phyloP scores from a whole-genome alignment of 1,140 invertebrate species.

The Stegodyphus mimosarum region DNA sequence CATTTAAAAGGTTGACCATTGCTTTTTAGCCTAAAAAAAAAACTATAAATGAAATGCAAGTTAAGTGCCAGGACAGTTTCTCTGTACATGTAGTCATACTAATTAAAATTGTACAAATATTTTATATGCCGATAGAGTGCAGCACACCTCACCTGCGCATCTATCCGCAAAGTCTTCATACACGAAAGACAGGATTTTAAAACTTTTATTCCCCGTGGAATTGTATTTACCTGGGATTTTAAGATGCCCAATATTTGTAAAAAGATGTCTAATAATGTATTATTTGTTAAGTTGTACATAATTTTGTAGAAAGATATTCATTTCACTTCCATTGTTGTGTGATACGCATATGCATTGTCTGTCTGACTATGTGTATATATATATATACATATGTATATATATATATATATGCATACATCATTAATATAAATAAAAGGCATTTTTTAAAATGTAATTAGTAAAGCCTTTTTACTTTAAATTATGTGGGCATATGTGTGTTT shows the following conservation, averaged over 20 bases:
- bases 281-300: neutral
- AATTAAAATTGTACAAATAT: neutral
- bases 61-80: neutral
- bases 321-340: neutral
- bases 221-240: neutral
- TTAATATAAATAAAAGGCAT: neutral
- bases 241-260: neutral
- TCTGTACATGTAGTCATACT: neutral
- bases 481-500: neutral
- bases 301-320: neutral
- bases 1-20: neutral
- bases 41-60: neutral
- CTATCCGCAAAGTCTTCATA: neutral
- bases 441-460: neutral
- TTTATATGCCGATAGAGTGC: neutral
- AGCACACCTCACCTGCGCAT: neutral
- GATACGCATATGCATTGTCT: neutral
- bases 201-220: neutral
- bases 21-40: neutral
- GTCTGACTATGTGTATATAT: no score
- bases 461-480: neutral
- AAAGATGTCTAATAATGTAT: neutral
- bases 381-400: no score
- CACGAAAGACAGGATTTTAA: neutral
- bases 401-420: neutral